Evolutionary conservation across 1,140 invertebrate genomes (phyloP), one percentile per base, ranked within the genome.

Genomic region (Fopius arisanus): DNA sequence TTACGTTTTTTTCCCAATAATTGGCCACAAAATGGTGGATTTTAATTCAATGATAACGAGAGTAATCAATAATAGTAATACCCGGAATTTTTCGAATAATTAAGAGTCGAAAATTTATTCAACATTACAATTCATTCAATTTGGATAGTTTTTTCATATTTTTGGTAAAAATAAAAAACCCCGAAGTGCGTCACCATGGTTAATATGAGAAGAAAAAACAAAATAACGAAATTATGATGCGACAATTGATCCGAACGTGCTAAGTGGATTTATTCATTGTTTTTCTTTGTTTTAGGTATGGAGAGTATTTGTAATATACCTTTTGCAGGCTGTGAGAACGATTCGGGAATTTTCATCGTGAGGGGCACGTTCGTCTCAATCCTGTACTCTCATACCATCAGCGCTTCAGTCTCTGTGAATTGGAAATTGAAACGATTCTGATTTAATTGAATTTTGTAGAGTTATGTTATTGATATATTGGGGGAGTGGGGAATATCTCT

Each of bases 271-370:
- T 23, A 54, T 85, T 79, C 83, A 81, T 80, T 48, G n/a, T 48
- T 48, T 62, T 28, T 14, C 2, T 68, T 85, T 80, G 84, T 82
- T 80, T 81, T 80, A 80, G 85, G 81, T 84, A 87, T 85, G 86
- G 82, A 87, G 82, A 77, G 72, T 80, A 85, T 5, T 59, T 65
- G 84, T 84, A 82, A 80, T 84, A 87, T 88, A 88, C 87, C 87
- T 88, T 87, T 83, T 81, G 67, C 77, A 69, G 74, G 77, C 78
- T 79, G 75, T 81, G 75, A 82, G 83, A 82, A 82, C 81, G 79
- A 77, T 33, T 31, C 28, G 28, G n/a, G 62, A 10, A 65, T 81
- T 81, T 75, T 81, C 81, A 78, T 69, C 33, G 29, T 40, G 72
- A 70, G 62, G 83, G 74, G 75, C 70, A 74, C 67, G 74, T 73